Conservation (phyloP, 2,113 vertebrate genomes). For the Addax nasomaculatus region DNA sequence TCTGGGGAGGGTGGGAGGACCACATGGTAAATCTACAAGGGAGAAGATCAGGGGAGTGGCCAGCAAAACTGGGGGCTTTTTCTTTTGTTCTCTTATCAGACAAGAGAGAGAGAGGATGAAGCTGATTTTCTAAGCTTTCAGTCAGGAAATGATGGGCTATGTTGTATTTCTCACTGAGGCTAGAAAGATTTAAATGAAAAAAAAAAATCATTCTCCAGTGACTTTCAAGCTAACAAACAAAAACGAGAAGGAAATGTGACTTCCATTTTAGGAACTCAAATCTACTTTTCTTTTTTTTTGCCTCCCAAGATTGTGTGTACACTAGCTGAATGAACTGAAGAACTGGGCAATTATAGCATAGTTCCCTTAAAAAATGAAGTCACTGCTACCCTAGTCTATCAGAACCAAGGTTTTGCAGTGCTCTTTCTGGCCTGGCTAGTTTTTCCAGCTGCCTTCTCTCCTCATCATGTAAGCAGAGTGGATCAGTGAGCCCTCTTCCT, state of each 20-base stretch:
- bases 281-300: background rate
- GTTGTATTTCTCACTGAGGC: background rate
- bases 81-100: background rate
- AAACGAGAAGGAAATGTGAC: background rate
- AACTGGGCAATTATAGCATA: background rate
- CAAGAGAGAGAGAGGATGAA: background rate
- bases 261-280: background rate
- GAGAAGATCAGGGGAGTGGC: background rate
- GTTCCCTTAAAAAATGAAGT: background rate
- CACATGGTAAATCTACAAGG: background rate
- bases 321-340: background rate
- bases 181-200: background rate
- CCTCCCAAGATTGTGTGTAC: background rate
- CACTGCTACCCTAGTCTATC: background rate
- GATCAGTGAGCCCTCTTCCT: rapidly evolving
- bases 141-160: background rate
- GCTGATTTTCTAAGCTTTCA: background rate
- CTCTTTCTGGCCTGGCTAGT: background rate
- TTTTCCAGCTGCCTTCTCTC: too few species aligned
- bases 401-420: background rate
- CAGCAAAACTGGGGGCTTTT: background rate
- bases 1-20: too few species aligned
- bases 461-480: rapidly evolving
- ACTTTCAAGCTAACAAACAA: background rate
- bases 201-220: background rate